phyloP scores from a whole-genome alignment of 2,113 vertebrate genomes.

The Danio rerio region DNA sequence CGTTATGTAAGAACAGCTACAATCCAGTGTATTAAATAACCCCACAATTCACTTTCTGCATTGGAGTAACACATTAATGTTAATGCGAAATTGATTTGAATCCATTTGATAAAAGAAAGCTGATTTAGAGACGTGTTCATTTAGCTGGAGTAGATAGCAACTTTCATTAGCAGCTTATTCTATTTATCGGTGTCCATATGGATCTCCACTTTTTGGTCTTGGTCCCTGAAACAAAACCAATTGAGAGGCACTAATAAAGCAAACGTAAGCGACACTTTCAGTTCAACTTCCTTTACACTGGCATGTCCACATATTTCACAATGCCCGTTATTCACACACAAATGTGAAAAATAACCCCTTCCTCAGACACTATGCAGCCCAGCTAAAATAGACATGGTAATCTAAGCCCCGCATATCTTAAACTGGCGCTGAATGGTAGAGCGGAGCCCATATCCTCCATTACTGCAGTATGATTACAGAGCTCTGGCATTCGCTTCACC shows the following conservation, averaged over 20 bases:
- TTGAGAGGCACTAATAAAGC: not conserved
- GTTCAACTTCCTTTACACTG: conserved; percentile 1
- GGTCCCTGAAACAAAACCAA: not conserved
- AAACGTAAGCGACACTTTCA: not conserved
- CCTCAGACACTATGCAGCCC: conserved; percentile 1
- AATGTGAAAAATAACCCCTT: not conserved
- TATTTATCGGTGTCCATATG: too few relatives aligned
- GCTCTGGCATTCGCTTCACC: conserved; percentile 70
- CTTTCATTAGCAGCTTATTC: too few relatives aligned
- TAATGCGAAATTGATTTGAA: too few relatives aligned
- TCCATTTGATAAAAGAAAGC: too few relatives aligned
- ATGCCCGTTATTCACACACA: conserved; percentile 25
- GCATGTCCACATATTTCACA: conserved; percentile 30
- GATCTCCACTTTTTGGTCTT: too few relatives aligned
- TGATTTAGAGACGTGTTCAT: too few relatives aligned
- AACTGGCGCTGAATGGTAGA: conserved; percentile 27
- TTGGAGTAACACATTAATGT: too few relatives aligned
- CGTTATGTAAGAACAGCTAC: too few relatives aligned
- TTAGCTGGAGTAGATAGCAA: too few relatives aligned
- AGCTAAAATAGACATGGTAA: conserved; percentile 43
- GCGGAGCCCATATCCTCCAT: conserved; percentile 59
- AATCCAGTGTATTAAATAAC: too few relatives aligned
- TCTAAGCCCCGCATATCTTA: conserved; percentile 60
- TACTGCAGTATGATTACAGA: conserved; percentile 58
- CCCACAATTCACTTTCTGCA: too few relatives aligned